Evolutionary conservation across 1,140 invertebrate species (phyloP), one percentile per base, ranked within the genome.

Genomic region (Acyrthosiphon pisum): DNA sequence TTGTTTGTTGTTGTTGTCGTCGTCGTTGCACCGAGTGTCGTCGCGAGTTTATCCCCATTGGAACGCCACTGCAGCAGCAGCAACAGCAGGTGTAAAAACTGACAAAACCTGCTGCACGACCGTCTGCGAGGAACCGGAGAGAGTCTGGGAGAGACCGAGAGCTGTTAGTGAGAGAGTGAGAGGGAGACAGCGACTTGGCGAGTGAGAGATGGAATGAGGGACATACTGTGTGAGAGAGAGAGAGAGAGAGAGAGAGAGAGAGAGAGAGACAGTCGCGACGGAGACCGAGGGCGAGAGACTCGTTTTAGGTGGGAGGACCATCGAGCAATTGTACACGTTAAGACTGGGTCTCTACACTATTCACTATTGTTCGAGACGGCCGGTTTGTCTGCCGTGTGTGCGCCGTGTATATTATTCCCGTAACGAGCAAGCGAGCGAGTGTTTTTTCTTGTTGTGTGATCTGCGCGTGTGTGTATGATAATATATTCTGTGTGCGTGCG

Each of bases 311-410:
- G 88, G 35, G 88, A 44, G 50, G 35, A 56, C 50, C 50, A 35
- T 53, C 48, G 44, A 37, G 35, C 60, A 76, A n/a, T n/a, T 6
- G 60, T 76, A 76, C 60, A 76, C 60, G 60, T 76, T 76, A 76
- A 76, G 60, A 76, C 60, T 76, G 60, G 14, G 60, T 76, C 60
- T 76, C 60, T n/a, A n/a, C 41, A 41, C 41, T 41, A 41, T 41
- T 41, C 60, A 83, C 90, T 91, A 53, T 92, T 84, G 91, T 92
- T 84, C 91, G 91, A 92, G 91, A 84, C 91, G 81, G 46, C 26
- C 76, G 76, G 91, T 92, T 35, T 84, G 91, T 84, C 35, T 35
- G 91, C n/a, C 76, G 91, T 53, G 44, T 50, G 60, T 48, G 81
- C 41, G 91, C 35, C 35, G 46, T 30, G 76, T 81, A 44, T 35